Evolutionary conservation across 1,140 invertebrate genomes (phyloP).

Genomic region (Phenacoccus solenopsis): DNA sequence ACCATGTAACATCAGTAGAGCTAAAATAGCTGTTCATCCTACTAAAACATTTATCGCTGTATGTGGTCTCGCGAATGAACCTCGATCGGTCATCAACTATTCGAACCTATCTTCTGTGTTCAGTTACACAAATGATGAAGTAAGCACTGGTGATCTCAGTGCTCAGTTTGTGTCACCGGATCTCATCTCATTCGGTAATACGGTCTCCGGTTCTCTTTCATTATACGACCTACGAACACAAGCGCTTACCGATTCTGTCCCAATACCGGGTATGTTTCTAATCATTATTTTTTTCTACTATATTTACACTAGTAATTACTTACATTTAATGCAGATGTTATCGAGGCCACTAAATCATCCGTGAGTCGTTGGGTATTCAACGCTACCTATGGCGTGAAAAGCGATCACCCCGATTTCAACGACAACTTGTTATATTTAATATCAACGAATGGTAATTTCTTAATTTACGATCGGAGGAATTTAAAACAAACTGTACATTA

Average conservation of each 20-base stretch:
- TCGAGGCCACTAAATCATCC: not conserved
- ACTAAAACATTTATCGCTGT: not conserved
- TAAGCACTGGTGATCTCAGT: not conserved
- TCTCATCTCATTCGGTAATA: not conserved
- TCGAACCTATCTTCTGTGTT: not conserved
- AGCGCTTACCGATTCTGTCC: not conserved
- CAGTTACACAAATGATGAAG: not conserved
- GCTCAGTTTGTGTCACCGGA: not conserved
- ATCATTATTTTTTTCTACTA: not conserved
- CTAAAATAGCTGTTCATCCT: not conserved
- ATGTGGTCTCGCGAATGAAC: not conserved
- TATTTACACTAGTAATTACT: not conserved
- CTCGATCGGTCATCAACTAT: not conserved
- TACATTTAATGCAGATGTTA: not conserved
- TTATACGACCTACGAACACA: not conserved
- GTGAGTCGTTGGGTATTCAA: not conserved
- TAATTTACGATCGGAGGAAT: not conserved
- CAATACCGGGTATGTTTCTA: not conserved
- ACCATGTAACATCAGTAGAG: not conserved
- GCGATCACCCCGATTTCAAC: not conserved
- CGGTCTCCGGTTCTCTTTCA: not conserved
- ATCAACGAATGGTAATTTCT: not conserved
- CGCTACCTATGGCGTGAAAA: not conserved
- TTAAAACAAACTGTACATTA: not conserved
- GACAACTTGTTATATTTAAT: not conserved